These are phyloP conservation scores for Nephrotoma appendiculata DNA, from an alignment of 2,888 invertebrate genomes.

Conservation along the genomic window DNA sequence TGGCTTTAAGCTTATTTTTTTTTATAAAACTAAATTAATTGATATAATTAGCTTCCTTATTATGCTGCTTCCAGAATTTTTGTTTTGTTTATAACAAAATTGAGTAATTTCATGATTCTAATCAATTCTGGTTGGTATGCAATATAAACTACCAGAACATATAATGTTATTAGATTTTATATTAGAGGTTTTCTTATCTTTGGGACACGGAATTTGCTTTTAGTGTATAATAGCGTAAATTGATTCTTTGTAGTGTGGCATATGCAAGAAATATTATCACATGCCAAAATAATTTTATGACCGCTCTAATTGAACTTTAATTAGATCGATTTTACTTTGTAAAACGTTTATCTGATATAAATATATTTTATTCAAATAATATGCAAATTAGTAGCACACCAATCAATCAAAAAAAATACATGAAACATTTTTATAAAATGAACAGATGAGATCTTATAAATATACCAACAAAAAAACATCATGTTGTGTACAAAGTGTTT, in stretches of 20 bases:
- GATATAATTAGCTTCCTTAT: background rate
- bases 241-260: background rate
- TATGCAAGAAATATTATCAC: background rate
- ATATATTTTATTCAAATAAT: background rate
- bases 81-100: background rate
- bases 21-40: background rate
- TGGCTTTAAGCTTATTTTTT: background rate
- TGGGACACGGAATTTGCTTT: background rate
- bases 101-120: background rate
- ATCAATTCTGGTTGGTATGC: background rate
- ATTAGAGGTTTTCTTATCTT: background rate
- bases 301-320: background rate
- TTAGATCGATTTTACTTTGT: background rate
- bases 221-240: background rate
- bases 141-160: background rate
- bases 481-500: background rate
- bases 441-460: background rate
- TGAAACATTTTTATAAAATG: background rate
- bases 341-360: background rate
- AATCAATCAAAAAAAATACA: background rate
- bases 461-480: background rate
- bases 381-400: background rate
- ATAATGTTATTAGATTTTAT: background rate
- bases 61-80: background rate
- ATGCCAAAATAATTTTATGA: background rate